Evolutionary conservation across 2,797 vertebrate species (phyloP), one percentile per base, ranked within the genome.

Genomic region (Lophotriccus pileatus): DNA sequence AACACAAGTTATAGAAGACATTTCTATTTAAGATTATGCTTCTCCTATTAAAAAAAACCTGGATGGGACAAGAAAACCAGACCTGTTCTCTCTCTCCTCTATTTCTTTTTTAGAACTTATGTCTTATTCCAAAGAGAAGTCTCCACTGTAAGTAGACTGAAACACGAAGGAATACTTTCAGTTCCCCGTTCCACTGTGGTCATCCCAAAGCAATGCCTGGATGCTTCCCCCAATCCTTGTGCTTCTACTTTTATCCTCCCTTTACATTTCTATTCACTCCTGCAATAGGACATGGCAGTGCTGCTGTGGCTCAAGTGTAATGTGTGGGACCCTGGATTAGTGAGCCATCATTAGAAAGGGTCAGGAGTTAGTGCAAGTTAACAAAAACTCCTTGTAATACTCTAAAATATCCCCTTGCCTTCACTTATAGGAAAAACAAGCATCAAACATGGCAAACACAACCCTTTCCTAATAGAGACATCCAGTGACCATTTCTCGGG

Each of bases 241-340:
- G 9, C 43, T 82, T 25, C 18, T 25, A 28, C 32, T 62, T 69
- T 34, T 43, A 50, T 27, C 25, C 17, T 34, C 47, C 28, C 6
- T 39, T 80, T 7, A 2, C 22, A 22, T 60, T 37, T 69, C 55
- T 32, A 18, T 39, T 80, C n/a, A 28, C 16, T 30, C 4, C 25
- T n/a, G 22, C n/a, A n/a, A 22, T 0, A 59, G 44, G 32, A 53
- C 28, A 17, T 34, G 25, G 66, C 63, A 52, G 18, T 11, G n/a
- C 52, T 64, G 47, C 62, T 56, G 1, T 16, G 6, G 4, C 16
- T 36, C 2, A 0, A 43, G 30, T n/a, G 53, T 20, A 18, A 23
- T 1, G 12, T 19, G 39, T 36, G 12, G 37, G 37, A 47, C 24
- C 52, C 14, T 7, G 4, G 3, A 12, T 41, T 20, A 50, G 36